Percentiles rank a stretch among this genome's conserved stretches.
These are phyloP conservation scores for Leptatherina wallacei DNA, from an alignment of 2,797 vertebrate species.

Conservation along the genomic window DNA sequence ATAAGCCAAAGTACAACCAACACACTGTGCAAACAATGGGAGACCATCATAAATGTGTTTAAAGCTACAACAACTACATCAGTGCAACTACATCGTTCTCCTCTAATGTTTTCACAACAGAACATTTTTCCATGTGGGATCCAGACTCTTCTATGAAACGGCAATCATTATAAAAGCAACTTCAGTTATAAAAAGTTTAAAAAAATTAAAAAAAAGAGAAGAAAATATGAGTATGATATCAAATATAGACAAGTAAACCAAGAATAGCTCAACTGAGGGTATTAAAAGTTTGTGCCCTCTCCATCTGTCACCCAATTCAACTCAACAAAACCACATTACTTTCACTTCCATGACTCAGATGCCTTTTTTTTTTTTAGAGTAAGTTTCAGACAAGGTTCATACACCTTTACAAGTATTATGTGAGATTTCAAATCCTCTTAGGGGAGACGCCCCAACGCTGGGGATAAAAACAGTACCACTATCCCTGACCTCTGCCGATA, in stretches of 20 bases:
- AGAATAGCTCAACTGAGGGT: not conserved
- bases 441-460: conserved; percentile 32
- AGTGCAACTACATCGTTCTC: not conserved
- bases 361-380: not conserved
- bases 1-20: conserved; percentile 19
- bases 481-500: conserved; percentile 50
- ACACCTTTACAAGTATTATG: conserved; percentile 49
- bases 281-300: not conserved
- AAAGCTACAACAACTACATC: conserved; percentile 5
- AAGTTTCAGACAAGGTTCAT: conserved; percentile 25
- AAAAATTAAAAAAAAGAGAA: not conserved
- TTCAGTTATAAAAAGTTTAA: not conserved
- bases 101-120: conserved; percentile 20
- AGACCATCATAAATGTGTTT: conserved; percentile 19
- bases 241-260: not conserved
- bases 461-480: conserved; percentile 54
- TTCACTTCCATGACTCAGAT: conserved; percentile 33
- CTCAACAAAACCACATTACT: conserved; percentile 23
- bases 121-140: not conserved
- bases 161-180: not conserved
- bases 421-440: conserved; percentile 74
- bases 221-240: not conserved
- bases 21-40: not conserved
- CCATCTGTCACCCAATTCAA: not conserved
- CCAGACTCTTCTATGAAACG: not conserved